Conservation (phyloP, 2,888 invertebrate species). For the Tetanocera ferruginea region DNA sequence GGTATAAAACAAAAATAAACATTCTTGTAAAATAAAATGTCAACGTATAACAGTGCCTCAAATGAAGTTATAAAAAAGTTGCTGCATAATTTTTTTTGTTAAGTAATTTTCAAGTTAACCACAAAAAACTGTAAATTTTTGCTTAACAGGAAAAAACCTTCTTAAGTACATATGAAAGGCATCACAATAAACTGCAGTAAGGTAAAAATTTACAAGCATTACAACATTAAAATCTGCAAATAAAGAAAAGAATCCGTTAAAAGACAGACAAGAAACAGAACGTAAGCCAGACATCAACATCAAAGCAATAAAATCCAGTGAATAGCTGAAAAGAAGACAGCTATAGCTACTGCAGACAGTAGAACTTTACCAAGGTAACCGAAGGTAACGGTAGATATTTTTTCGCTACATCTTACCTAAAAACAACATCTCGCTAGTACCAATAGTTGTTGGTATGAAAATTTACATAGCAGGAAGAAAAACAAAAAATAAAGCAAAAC, state of each 20-base stretch:
- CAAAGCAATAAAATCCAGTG: conserved; percentile 24
- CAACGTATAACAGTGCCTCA: background rate
- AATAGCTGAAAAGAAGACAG: background rate
- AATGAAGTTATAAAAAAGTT: background rate
- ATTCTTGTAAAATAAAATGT: background rate
- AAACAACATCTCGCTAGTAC: background rate
- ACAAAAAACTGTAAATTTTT: background rate
- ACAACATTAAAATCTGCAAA: background rate
- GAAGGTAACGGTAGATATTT: conserved; percentile 12
- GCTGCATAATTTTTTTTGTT: background rate
- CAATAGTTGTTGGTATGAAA: conserved; percentile 8
- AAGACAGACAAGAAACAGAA: conserved; percentile 50
- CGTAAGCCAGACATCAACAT: conserved; percentile 48
- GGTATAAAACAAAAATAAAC: background rate
- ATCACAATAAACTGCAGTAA: background rate
- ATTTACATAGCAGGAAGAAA: background rate
- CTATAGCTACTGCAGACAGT: conserved; percentile 7
- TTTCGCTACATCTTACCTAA: background rate
- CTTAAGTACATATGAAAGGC: too few species aligned
- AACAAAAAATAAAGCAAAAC: background rate
- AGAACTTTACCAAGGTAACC: background rate
- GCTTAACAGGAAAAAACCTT: background rate
- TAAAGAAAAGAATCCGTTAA: background rate
- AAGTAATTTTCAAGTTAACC: background rate
- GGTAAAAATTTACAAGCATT: background rate